Conservation (phyloP, 2,113 vertebrate species). For the Hippopotamus amphibius region DNA sequence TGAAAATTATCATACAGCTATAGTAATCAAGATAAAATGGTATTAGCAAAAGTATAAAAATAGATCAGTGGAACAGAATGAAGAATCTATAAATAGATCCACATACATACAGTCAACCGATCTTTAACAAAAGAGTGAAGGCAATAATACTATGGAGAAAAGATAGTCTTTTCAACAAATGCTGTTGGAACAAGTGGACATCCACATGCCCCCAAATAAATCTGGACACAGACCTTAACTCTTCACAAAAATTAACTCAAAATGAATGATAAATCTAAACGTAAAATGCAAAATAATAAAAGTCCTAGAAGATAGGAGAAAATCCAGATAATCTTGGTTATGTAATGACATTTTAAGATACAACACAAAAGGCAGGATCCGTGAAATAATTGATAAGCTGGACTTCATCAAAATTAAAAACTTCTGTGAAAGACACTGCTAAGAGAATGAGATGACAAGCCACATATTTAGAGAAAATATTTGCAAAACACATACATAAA, state of each 20-base stretch:
- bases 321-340: not conserved
- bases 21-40: not conserved
- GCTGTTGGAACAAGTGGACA: not conserved
- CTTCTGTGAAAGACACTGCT: not conserved
- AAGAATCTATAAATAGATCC: not conserved
- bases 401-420: conserved; percentile 2
- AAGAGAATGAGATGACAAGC: not conserved
- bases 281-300: not conserved
- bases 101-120: not conserved
- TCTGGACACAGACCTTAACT: not conserved
- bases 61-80: not conserved
- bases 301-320: not conserved
- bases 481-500: not conserved
- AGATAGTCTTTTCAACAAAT: not conserved
- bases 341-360: conserved; percentile 6
- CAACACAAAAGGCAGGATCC: not conserved
- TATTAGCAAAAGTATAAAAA: not conserved
- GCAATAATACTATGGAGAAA: not conserved
- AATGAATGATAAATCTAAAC: not conserved
- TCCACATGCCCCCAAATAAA: not conserved
- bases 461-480: not conserved
- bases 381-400: not conserved
- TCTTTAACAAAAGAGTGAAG: not conserved
- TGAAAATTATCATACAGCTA: not conserved
- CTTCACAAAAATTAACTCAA: not conserved